These are phyloP conservation scores for Urocitellus parryii DNA, from an alignment of 2,113 vertebrate species.

Conservation along the genomic window DNA sequence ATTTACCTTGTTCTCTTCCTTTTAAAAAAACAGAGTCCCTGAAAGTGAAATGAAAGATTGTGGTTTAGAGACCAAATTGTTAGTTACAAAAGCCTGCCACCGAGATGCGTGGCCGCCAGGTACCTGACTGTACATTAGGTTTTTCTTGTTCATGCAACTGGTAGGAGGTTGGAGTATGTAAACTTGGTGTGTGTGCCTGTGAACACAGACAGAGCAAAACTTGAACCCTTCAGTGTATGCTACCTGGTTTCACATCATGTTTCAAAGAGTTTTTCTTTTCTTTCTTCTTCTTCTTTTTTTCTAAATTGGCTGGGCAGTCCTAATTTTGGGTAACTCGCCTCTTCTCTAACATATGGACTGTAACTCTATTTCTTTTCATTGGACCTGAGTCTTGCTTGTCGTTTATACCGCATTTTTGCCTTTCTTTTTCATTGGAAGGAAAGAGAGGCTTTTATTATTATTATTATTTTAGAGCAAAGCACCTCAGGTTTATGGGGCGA, in stretches of 20 bases:
- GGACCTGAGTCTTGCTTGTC: conserved; percentile 82
- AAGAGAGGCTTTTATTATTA: conserved; percentile 73
- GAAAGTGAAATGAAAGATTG: conserved; percentile 15
- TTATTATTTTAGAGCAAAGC: conserved; percentile 84
- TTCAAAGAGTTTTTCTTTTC: conserved; percentile 63
- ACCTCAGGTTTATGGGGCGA: conserved; percentile 83
- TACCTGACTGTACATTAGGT: conserved; percentile 47
- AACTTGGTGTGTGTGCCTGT: background rate
- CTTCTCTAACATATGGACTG: conserved; percentile 82
- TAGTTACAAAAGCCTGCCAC: conserved; percentile 73
- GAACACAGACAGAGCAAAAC: conserved; percentile 84
- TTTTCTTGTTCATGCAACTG: conserved; percentile 71
- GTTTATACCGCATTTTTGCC: conserved; percentile 84
- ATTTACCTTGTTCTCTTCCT: background rate
- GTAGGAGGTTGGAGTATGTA: conserved; percentile 75
- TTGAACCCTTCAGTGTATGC: conserved; percentile 81
- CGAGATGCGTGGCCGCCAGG: conserved; percentile 29
- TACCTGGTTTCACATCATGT: conserved; percentile 88
- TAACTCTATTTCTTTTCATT: conserved; percentile 77
- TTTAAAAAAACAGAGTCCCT: background rate
- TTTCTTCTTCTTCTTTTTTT: background rate
- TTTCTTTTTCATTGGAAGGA: conserved; percentile 84
- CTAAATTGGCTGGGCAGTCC: conserved; percentile 81
- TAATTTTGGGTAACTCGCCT: conserved; percentile 81
- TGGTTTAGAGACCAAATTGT: conserved; percentile 72